A percentile compares a stretch with the other conserved stretches of the same genome.
Conservation (phyloP, 2,797 vertebrate genomes). For the Clarias laeviceps region DNA sequence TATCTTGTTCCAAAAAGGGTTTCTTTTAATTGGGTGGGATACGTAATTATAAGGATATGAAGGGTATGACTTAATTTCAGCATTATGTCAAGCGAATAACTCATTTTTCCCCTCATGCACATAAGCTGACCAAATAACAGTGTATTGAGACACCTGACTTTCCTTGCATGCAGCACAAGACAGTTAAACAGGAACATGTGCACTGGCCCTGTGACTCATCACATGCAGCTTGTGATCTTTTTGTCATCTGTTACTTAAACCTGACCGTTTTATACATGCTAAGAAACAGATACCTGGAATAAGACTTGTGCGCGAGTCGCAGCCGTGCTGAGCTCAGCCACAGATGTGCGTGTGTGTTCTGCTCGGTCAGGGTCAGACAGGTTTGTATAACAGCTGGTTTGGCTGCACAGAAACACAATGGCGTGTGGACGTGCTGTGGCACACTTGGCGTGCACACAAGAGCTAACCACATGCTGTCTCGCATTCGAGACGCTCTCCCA, state of each 20-base stretch:
- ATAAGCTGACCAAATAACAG: neutral
- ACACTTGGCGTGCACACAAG: conserved; percentile 16
- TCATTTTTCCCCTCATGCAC: neutral
- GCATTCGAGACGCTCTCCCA: conserved; percentile 18
- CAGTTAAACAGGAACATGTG: neutral
- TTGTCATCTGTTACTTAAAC: neutral
- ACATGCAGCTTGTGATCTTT: conserved; percentile 3
- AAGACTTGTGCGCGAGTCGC: neutral
- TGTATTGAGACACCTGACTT: neutral
- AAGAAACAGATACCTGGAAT: neutral
- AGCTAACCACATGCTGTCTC: conserved; percentile 38
- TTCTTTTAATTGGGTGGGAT: neutral
- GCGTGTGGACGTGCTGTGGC: conserved; percentile 7
- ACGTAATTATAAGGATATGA: neutral
- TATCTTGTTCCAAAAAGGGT: neutral
- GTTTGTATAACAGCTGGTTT: conserved; percentile 26
- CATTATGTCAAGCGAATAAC: neutral
- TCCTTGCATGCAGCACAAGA: no score
- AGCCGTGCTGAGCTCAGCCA: neutral
- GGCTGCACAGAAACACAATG: conserved; percentile 1
- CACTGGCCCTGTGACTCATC: neutral
- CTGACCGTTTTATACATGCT: neutral
- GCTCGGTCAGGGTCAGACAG: conserved; percentile 16
- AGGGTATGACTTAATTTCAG: neutral
- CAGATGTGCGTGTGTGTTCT: neutral